phyloP scores from a whole-genome alignment of 2,797 vertebrate species.

The Hippopotamyrus pictus region DNA sequence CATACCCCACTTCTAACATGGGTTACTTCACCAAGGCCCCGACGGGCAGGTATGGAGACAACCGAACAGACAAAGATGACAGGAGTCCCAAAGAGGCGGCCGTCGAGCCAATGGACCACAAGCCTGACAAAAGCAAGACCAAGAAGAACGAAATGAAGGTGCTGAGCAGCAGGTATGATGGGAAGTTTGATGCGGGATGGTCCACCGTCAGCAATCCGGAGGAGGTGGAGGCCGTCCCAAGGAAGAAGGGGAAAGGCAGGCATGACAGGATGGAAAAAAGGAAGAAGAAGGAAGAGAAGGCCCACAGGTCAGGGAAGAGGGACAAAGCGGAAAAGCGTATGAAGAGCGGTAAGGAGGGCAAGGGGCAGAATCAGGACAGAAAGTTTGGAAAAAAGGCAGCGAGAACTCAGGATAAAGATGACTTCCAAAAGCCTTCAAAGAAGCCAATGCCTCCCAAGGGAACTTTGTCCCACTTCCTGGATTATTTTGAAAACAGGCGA shows the following conservation, averaged over 20 bases:
- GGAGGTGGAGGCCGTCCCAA: conserved; percentile 53
- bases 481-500: conserved; percentile 87
- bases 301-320: conserved; percentile 63
- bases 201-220: conserved; percentile 61
- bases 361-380: conserved; percentile 72
- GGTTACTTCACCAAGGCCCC: conserved; percentile 50
- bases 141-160: conserved; percentile 71
- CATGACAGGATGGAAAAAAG: conserved; percentile 73
- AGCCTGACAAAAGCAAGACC: conserved; percentile 70
- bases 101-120: conserved; percentile 59
- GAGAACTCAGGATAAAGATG: conserved; percentile 67
- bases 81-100: conserved; percentile 57
- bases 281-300: conserved; percentile 70
- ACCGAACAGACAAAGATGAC: conserved; percentile 72
- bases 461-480: conserved; percentile 70
- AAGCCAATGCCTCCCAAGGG: conserved; percentile 64
- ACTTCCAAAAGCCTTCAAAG: conserved; percentile 67
- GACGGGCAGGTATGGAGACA: conserved; percentile 66
- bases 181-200: conserved; percentile 64
- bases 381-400: conserved; percentile 71
- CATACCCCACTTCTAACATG: conserved; percentile 48
- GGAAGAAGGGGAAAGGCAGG: conserved; percentile 71
- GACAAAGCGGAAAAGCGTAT: conserved; percentile 76
- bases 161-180: conserved; percentile 78
- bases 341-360: conserved; percentile 64